Evolutionary conservation across 2,888 invertebrate species (phyloP), one percentile per base, ranked within the genome.

Genomic region (Sthenelais limicola): DNA sequence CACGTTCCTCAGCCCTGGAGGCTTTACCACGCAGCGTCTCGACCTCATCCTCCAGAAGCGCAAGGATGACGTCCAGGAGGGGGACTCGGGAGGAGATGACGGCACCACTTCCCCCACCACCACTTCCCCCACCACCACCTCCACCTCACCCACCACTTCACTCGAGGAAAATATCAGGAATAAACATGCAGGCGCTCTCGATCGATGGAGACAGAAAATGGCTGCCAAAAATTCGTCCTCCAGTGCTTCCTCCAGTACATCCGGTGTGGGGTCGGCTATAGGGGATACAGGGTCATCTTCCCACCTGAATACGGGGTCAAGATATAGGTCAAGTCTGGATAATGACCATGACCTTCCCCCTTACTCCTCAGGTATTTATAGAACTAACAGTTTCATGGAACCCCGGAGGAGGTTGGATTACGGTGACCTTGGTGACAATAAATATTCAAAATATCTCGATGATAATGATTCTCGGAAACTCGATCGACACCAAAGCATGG

Each of bases 41-140:
- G 67, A 67, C 48, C 28, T 67, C 24, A 67, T 67, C 12, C 67
- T 67, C 9, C 47, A 67, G 48, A 67, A 67, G 28, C n/a, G 67
- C 2, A 67, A 32, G 28, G 67, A 48, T 48, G 48, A n/a, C 7
- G n/a, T 18, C 9, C 5, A 12, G 1, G 35, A 35, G 30, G 43
- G 3, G 26, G 26, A 18, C 1, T 48, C 35, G 62, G 21, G 12
- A 18, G 9, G 7, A n/a, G 56, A 28, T 3, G 18, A 30, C 32
- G 2, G 15, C 2, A 62, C 4, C 12, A 5, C 15, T 33, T 18
- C 58, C 7, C n/a, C 58, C n/a, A 5, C 7, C 24, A 30, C n/a
- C 52, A 52, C 7, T 4, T 24, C 51, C 51, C 9, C 51, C n/a
- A n/a, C 5, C 9, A n/a, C 12, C 5, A n/a, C 7, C 21, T n/a